Percentiles rank a stretch among this genome's conserved stretches.
Conservation (phyloP, 1,140 invertebrate genomes). For the Scaptomyza montana region DNA sequence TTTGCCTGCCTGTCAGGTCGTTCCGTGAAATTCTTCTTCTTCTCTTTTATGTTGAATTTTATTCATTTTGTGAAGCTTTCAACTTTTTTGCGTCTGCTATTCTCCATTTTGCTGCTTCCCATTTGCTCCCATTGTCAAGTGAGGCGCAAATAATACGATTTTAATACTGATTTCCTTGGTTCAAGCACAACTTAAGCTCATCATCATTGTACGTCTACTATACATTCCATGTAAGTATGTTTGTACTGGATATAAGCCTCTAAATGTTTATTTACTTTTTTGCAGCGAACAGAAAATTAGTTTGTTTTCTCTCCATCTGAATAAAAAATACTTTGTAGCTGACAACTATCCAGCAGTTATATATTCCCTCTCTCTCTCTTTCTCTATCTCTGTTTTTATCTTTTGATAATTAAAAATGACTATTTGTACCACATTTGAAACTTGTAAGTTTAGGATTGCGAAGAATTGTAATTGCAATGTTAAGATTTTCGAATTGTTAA, state of each 20-base stretch:
- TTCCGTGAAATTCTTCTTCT: constrained; percentile 56
- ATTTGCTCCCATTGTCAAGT: constrained; percentile 67
- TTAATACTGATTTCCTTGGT: constrained; percentile 74
- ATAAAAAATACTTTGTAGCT: constrained; percentile 38
- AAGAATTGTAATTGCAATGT: constrained; percentile 1
- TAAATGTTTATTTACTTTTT: constrained; percentile 67
- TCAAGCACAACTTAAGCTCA: constrained; percentile 29
- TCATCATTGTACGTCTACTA: constrained; percentile 25
- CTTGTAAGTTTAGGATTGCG: constrained; percentile 37
- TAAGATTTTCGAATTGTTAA: neutral
- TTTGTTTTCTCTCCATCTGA: constrained; percentile 1
- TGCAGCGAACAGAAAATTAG: constrained; percentile 31
- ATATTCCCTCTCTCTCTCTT: neutral
- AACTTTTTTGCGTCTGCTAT: constrained; percentile 30
- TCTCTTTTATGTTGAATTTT: neutral
- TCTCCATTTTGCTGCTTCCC: constrained; percentile 25
- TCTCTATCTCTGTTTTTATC: neutral
- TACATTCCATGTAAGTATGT: constrained; percentile 14
- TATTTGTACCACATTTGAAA: constrained; percentile 40
- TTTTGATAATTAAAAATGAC: neutral
- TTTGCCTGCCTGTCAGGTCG: constrained; percentile 62
- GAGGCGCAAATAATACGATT: constrained; percentile 77
- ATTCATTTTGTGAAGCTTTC: constrained; percentile 28
- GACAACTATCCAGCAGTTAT: neutral
- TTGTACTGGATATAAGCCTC: constrained; percentile 64